These are phyloP conservation scores for Oreochromis aureus DNA, from an alignment of 2,113 vertebrate species.

Conservation along the genomic window DNA sequence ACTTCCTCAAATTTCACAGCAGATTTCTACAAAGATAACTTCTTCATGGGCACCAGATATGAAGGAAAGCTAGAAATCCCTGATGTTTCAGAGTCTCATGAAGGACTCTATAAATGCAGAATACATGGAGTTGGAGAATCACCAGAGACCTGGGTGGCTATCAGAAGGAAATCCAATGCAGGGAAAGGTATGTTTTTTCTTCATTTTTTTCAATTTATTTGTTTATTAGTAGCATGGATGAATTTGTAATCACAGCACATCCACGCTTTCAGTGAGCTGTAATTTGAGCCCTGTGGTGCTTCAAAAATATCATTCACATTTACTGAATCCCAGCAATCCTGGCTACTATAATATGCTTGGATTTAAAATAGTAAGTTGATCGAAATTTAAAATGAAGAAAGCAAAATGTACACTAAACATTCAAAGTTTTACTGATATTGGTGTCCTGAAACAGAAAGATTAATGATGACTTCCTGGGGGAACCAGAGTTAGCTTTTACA, in stretches of 20 bases:
- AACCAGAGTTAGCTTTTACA: background rate
- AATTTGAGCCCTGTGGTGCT: background rate
- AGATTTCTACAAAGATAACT: background rate
- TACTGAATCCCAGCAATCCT: rapidly evolving
- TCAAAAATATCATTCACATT: rapidly evolving
- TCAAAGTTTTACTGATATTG: background rate
- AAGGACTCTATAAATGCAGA: constrained; percentile 11
- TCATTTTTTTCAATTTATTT: rapidly evolving
- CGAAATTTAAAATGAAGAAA: background rate
- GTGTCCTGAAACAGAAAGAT: rapidly evolving
- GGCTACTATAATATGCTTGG: rapidly evolving
- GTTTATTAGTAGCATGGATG: background rate
- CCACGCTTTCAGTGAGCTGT: rapidly evolving
- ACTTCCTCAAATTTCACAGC: background rate
- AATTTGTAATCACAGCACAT: background rate
- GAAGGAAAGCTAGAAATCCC: background rate
- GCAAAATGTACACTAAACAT: background rate
- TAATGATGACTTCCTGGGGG: rapidly evolving
- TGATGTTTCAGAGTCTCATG: background rate
- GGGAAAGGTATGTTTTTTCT: background rate
- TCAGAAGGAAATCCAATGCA: background rate
- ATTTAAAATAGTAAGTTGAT: rapidly evolving
- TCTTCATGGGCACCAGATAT: rapidly evolving
- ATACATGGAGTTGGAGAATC: background rate
- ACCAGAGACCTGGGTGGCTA: background rate